Evolutionary conservation across 2,797 vertebrate genomes (phyloP), one percentile per base, ranked within the genome.

Genomic region (Sebastes melanostomus): DNA sequence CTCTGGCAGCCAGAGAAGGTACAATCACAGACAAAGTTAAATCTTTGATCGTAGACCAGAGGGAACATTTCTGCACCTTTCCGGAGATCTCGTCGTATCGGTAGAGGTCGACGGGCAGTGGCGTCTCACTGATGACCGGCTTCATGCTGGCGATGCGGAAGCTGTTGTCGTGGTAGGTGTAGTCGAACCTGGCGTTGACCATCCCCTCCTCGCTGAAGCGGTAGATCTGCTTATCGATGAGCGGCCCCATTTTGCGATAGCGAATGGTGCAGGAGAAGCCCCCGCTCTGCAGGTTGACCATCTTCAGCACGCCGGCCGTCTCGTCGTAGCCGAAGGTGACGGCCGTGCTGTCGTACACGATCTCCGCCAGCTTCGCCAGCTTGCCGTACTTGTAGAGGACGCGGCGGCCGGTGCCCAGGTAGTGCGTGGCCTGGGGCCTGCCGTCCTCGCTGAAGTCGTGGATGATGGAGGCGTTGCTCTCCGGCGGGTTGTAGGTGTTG

Each of bases 341-440:
- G 0, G 97, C 98, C 0, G 98, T 99, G 88, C 98, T 98, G 94
- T 99, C 98, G 3, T 99, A 99, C 86, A 99, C 94, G 0, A 99
- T 97, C 90, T 99, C 98, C 0, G 98, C 96, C 62, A 99, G 93
- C 93, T 99, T 99, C 18, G 97, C 97, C 16, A 99, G 96, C 80
- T 99, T 99, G 63, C 98, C 98, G 3, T 99, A 99, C 91, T 98
- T 98, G 95, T 99, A 99, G 91, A 99, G 98, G 62, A 99, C 97
- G 24, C 98, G 97, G 4, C 98, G 96, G 32, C 98, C 98, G 0
- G 98, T 99, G 79, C 98, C 98, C 88, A 99, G 81, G 91, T 97
- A 99, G 0, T 96, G 96, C 0, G 96, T 95, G 91, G 99, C 97
- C 81, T 98, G 96, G 56, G 99, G 98, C 77, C 97, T 94, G 9